These are phyloP conservation scores for Drosophila yooni DNA, from an alignment of 2,888 invertebrate genomes.

Conservation along the genomic window DNA sequence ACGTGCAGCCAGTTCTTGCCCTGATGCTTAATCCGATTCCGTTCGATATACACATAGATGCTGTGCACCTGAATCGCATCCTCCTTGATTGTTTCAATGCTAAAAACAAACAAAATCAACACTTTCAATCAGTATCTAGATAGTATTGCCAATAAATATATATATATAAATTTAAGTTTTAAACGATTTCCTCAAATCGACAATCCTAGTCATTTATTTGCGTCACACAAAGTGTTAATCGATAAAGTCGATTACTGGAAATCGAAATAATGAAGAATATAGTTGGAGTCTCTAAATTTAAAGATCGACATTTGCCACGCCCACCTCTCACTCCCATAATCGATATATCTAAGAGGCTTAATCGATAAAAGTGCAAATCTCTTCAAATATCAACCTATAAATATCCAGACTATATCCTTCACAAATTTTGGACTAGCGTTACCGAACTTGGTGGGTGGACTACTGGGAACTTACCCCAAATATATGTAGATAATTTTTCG, in stretches of 20 bases:
- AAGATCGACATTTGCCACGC: neutral
- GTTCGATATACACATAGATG: slow-evolving; percentile 75
- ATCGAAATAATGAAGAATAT: neutral
- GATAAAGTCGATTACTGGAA: neutral
- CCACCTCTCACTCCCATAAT: neutral
- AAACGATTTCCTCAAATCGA: no score
- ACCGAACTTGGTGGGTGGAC: neutral
- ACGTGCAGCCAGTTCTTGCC: slow-evolving; percentile 82
- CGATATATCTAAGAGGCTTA: neutral
- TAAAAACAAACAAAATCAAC: slow-evolving; percentile 38
- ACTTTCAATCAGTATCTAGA: neutral
- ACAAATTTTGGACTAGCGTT: neutral
- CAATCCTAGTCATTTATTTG: no score
- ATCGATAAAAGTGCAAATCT: neutral
- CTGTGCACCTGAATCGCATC: slow-evolving; percentile 82
- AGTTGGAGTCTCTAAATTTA: neutral
- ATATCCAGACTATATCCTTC: neutral
- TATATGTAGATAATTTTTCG: neutral
- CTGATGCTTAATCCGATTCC: slow-evolving; percentile 77
- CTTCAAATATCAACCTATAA: neutral
- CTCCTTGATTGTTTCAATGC: slow-evolving; percentile 81
- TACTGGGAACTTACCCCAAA: neutral
- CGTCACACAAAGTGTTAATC: no score
- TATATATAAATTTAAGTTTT: no score
- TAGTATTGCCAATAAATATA: neutral